phyloP scores from a whole-genome alignment of 2,888 invertebrate genomes.

The Apotomis turbidana region DNA sequence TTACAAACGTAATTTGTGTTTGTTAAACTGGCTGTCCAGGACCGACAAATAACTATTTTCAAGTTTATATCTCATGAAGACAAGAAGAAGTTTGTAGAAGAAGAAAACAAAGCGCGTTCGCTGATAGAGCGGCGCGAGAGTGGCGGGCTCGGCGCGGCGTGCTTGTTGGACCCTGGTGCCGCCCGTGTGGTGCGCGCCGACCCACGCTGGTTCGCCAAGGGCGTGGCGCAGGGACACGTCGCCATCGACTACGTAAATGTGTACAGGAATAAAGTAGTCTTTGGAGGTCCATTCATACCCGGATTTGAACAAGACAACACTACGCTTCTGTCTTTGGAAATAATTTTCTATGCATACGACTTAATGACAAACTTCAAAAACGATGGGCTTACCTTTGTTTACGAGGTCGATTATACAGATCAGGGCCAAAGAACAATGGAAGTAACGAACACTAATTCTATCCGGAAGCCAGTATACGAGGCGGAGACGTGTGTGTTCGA shows the following conservation, averaged over 20 bases:
- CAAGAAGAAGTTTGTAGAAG: slow-evolving; percentile 3
- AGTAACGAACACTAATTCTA: slow-evolving; percentile 22
- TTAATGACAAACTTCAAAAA: slow-evolving; percentile 54
- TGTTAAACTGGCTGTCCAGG: slow-evolving; percentile 1
- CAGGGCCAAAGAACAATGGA: background rate
- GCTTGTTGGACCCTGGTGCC: slow-evolving; percentile 40
- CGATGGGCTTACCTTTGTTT: slow-evolving; percentile 30
- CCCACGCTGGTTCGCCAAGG: slow-evolving; percentile 53
- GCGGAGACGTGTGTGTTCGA: slow-evolving; percentile 51
- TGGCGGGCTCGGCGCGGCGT: slow-evolving; percentile 41
- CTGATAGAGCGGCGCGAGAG: slow-evolving; percentile 38
- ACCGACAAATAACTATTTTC: background rate
- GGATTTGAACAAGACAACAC: slow-evolving; percentile 47
- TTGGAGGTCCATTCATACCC: slow-evolving; percentile 44
- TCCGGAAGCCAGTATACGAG: slow-evolving; percentile 50
- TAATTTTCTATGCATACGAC: slow-evolving; percentile 57
- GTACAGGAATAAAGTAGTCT: slow-evolving; percentile 40
- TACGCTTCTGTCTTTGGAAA: slow-evolving; percentile 50
- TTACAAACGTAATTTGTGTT: slow-evolving; percentile 2
- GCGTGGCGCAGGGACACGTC: slow-evolving; percentile 46
- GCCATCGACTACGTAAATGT: slow-evolving; percentile 46
- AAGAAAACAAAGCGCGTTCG: slow-evolving; percentile 8
- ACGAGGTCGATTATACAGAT: background rate
- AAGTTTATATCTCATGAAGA: background rate
- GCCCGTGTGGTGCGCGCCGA: slow-evolving; percentile 43